Percentiles rank a stretch among this genome's conserved stretches.
These are phyloP conservation scores for Potamarius usumacintae DNA, from an alignment of 2,113 vertebrate genomes.

Conservation along the genomic window DNA sequence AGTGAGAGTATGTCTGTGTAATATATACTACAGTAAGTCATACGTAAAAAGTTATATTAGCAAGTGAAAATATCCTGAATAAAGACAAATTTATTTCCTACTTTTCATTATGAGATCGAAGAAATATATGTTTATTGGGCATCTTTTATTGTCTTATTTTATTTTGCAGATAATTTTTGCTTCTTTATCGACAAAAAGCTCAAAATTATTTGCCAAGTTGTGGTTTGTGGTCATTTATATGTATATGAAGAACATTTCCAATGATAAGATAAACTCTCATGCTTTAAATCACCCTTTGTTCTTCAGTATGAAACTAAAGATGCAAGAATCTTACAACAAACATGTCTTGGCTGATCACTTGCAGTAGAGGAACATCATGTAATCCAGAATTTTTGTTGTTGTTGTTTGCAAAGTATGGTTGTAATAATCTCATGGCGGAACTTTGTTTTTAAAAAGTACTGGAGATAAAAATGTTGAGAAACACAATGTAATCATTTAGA, in stretches of 20 bases:
- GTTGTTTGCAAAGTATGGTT: background rate
- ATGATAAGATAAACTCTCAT: background rate
- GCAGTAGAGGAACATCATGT: background rate
- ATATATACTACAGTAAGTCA: background rate
- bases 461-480: background rate
- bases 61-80: background rate
- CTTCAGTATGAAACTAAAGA: background rate
- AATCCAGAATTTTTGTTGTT: background rate
- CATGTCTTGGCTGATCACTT: background rate
- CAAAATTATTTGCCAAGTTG: background rate
- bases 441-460: background rate
- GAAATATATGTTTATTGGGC: background rate
- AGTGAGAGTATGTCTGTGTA: background rate
- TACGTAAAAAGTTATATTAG: background rate
- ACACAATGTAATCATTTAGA: background rate
- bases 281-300: background rate
- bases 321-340: background rate
- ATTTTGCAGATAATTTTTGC: background rate
- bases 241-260: background rate
- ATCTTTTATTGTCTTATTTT: background rate
- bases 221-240: background rate
- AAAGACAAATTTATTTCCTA: background rate
- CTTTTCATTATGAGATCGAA: background rate
- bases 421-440: background rate
- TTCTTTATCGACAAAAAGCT: background rate